phyloP scores from a whole-genome alignment of 2,797 vertebrate genomes.

The Myotis pilosus region DNA sequence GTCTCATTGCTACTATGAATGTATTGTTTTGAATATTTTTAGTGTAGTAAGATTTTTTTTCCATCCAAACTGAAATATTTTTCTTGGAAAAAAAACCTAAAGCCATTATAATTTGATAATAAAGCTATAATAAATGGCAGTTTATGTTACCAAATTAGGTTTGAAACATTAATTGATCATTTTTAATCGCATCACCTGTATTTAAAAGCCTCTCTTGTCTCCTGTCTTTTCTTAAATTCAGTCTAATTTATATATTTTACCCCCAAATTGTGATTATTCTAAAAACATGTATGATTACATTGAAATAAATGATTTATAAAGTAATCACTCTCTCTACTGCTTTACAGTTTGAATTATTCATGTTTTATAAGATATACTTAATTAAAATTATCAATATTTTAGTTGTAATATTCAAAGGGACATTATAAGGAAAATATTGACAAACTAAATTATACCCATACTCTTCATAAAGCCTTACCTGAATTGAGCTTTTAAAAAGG shows the following conservation, averaged over 20 bases:
- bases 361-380: not conserved
- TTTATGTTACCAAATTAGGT: not conserved
- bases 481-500: not conserved
- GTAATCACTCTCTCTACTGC: not conserved
- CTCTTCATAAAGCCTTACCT: not conserved
- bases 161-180: not conserved
- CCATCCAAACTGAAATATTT: not conserved
- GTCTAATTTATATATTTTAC: not conserved
- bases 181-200: not conserved
- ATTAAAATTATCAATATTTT: conserved; percentile 43
- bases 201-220: not conserved
- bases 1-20: not conserved
- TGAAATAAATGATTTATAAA: conserved; percentile 34
- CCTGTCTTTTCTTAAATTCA: not conserved
- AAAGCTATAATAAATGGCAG: not conserved
- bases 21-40: not conserved
- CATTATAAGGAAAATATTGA: not conserved
- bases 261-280: not conserved
- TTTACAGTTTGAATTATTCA: not conserved
- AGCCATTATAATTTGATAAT: not conserved
- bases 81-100: not conserved
- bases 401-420: not conserved
- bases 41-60: not conserved
- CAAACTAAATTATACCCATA: not conserved
- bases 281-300: not conserved